Conservation (phyloP, 30 jellyfish, hydroid and myxozoan species). For the Cassiopea xamachana region DNA sequence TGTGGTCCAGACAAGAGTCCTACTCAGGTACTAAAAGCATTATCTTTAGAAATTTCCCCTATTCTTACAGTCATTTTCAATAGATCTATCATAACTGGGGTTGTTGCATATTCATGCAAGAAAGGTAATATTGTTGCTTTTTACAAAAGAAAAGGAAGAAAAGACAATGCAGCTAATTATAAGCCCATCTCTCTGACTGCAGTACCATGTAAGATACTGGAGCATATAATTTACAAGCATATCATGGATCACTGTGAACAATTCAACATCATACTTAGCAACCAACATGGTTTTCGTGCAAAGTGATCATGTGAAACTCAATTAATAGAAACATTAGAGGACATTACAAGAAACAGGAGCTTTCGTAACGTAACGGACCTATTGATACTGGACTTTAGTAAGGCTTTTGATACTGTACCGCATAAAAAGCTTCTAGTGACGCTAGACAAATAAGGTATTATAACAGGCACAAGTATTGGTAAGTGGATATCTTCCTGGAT, state of each 20-base stretch:
- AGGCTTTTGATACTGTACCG: slow-evolving; percentile 57
- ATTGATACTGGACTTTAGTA: slow-evolving; percentile 53
- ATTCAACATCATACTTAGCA: no score
- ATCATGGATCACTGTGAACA: no score
- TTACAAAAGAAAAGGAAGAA: neutral
- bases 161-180: slow-evolving; percentile 26
- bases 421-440: slow-evolving; percentile 41
- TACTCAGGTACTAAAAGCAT: slow-evolving; percentile 44
- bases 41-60: slow-evolving; percentile 48
- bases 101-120: slow-evolving; percentile 56
- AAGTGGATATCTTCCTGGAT: slow-evolving; percentile 42
- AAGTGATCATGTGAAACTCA: slow-evolving; percentile 79
- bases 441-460: slow-evolving; percentile 31
- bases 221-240: neutral
- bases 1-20: slow-evolving; percentile 69
- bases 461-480: slow-evolving; percentile 33
- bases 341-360: slow-evolving; percentile 29
- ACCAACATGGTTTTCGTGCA: no score
- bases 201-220: slow-evolving; percentile 19
- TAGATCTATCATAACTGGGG: slow-evolving; percentile 59
- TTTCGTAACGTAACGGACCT: slow-evolving; percentile 39
- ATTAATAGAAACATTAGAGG: slow-evolving; percentile 51
- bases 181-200: slow-evolving; percentile 23
- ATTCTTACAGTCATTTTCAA: slow-evolving; percentile 36
- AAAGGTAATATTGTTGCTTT: no score